phyloP scores from a whole-genome alignment of 2,888 invertebrate genomes.

The Elaeidobius kamerunicus region DNA sequence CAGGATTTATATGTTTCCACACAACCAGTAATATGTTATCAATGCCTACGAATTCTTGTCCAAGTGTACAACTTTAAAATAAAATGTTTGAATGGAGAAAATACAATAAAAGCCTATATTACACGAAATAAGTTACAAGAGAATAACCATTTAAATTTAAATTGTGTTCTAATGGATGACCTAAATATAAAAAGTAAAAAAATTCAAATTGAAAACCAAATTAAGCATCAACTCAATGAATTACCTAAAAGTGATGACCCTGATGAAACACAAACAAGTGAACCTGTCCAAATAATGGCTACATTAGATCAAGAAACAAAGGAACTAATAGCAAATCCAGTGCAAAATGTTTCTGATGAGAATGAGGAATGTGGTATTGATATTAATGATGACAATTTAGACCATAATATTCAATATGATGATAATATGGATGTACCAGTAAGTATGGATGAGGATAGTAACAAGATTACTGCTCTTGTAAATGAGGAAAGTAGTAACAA shows the following conservation, averaged over 20 bases:
- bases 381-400: too few relatives aligned
- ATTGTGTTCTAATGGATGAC: slow-evolving; percentile 36
- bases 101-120: slow-evolving; percentile 36
- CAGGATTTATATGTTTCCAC: slow-evolving; percentile 40
- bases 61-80: slow-evolving; percentile 41
- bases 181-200: slow-evolving; percentile 24
- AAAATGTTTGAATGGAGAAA: slow-evolving; percentile 39
- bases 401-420: too few relatives aligned
- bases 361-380: too few relatives aligned
- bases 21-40: slow-evolving; percentile 39
- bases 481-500: slow-evolving; percentile 7
- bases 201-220: slow-evolving; percentile 26
- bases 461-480: background rate
- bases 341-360: too few relatives aligned
- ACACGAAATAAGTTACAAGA: slow-evolving; percentile 36
- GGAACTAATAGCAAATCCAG: background rate
- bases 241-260: slow-evolving; percentile 4
- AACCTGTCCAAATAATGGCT: background rate
- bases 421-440: too few relatives aligned
- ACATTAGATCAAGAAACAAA: background rate
- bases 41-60: slow-evolving; percentile 36
- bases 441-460: background rate
- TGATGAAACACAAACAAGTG: background rate
- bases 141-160: slow-evolving; percentile 37
- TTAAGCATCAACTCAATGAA: slow-evolving; percentile 24